A percentile compares a stretch with the other conserved stretches of the same genome.
Conservation (phyloP, 2,113 vertebrate species). For the Polypterus senegalus region DNA sequence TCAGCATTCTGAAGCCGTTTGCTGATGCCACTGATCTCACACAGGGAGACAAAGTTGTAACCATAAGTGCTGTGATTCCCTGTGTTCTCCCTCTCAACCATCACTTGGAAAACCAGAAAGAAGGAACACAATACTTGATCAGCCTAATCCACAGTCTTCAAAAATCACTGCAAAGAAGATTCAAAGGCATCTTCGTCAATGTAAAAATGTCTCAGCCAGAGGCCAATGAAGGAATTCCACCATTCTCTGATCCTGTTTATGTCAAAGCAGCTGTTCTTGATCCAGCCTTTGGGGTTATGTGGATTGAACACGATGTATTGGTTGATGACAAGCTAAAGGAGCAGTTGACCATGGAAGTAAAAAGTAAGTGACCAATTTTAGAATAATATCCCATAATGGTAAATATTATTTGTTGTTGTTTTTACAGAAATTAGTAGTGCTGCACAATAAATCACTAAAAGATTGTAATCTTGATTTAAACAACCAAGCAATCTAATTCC, state of each 20-base stretch:
- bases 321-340: conserved; percentile 7
- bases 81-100: conserved; percentile 14
- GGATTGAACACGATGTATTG: conserved; percentile 14
- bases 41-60: conserved; percentile 12
- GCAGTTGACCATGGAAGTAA: conserved; percentile 5
- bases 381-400: no score
- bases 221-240: background rate
- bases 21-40: conserved; percentile 18
- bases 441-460: no score
- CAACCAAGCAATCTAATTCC: no score
- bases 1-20: conserved; percentile 12
- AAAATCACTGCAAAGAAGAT: conserved; percentile 7
- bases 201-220: conserved; percentile 4
- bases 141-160: conserved; percentile 4
- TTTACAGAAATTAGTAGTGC: no score
- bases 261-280: conserved; percentile 12
- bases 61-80: conserved; percentile 15
- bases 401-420: no score
- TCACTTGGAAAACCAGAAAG: conserved; percentile 14
- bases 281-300: conserved; percentile 13
- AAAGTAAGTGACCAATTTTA: no score
- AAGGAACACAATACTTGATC: conserved; percentile 7
- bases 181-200: conserved; percentile 11
- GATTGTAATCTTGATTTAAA: background rate
- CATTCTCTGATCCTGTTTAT: conserved; percentile 14